phyloP scores from a whole-genome alignment of 2,888 invertebrate species.

The Hydroisotoma schaefferi region DNA sequence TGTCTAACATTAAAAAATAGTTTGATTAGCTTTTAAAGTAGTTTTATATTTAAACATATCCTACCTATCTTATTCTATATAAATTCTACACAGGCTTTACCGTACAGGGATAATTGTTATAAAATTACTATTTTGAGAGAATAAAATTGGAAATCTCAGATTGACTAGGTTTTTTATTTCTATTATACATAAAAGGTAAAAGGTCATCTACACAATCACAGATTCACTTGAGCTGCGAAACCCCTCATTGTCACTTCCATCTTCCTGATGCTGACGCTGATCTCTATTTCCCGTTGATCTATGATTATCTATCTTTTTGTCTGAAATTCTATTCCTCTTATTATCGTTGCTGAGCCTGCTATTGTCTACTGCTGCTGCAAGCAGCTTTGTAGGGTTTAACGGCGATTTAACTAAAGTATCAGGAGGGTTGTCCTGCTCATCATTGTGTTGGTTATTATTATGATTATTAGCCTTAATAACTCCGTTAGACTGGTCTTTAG shows the following conservation, averaged over 20 bases:
- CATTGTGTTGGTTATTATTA: not conserved
- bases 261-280: not conserved
- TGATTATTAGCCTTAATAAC: not conserved
- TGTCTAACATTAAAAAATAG: no score
- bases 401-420: not conserved
- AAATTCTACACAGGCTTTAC: no score
- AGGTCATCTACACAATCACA: constrained; percentile 2
- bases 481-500: not conserved
- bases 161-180: no score
- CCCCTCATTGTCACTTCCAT: constrained; percentile 12
- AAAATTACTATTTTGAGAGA: no score
- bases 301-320: not conserved
- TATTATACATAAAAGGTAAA: not conserved
- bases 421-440: no score
- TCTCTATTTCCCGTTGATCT: not conserved
- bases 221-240: constrained; percentile 3
- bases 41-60: no score
- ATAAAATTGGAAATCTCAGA: not conserved
- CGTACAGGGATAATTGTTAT: no score
- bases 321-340: not conserved
- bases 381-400: not conserved
- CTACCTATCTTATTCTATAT: no score
- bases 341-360: not conserved
- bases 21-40: no score
- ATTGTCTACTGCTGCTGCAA: not conserved